Percentiles rank a stretch among this genome's conserved stretches.
Conservation (phyloP, 2,113 vertebrate genomes). For the Orthonyx spaldingii region DNA sequence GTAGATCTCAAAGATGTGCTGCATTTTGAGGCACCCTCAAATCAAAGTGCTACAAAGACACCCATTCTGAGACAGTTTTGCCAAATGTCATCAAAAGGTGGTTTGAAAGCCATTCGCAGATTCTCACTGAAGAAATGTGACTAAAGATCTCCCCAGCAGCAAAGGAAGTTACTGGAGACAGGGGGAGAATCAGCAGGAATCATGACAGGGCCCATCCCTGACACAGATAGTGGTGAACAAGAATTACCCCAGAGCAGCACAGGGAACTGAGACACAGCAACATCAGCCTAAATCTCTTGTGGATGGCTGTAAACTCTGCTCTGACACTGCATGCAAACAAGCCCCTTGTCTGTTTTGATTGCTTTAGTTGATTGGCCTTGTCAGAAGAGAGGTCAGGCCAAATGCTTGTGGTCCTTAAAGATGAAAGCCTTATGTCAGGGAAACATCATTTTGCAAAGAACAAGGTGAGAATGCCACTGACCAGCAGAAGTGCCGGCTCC, state of each 20-base stretch:
- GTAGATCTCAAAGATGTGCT: not conserved
- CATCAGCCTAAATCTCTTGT: not conserved
- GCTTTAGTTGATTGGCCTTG: not conserved
- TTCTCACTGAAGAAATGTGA: not conserved
- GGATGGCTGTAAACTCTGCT: not conserved
- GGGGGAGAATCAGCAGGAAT: not conserved
- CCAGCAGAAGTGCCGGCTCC: not conserved
- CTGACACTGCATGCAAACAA: not conserved
- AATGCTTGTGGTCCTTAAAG: not conserved
- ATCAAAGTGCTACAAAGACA: not conserved
- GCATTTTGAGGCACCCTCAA: accelerated
- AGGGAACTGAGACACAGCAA: not conserved
- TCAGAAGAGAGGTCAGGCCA: not conserved
- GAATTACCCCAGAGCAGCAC: not conserved
- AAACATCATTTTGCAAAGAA: not conserved
- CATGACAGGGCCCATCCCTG: accelerated
- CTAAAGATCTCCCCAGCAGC: not conserved
- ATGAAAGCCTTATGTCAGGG: not conserved
- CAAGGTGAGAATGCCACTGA: not conserved
- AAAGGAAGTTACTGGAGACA: not conserved
- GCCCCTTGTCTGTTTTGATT: not conserved
- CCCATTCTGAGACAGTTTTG: not conserved
- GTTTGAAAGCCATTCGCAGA: not conserved
- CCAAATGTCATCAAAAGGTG: not conserved
- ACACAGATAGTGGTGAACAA: not conserved